phyloP scores from a whole-genome alignment of 2,888 invertebrate species.

The Trissolcus japonicus region DNA sequence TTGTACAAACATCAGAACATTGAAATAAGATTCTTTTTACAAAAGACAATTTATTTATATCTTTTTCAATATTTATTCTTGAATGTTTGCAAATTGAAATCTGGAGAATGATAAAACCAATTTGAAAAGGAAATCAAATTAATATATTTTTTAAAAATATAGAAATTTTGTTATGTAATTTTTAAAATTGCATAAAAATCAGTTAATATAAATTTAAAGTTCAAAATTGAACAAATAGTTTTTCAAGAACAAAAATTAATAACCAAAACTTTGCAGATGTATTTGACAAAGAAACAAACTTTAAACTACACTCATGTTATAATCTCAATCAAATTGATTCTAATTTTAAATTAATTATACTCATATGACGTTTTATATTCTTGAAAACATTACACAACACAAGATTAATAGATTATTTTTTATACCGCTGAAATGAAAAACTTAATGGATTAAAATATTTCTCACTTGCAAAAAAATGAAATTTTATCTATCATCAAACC shows the following conservation, averaged over 20 bases:
- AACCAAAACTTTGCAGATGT: neutral
- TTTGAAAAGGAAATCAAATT: neutral
- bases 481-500: too few species aligned
- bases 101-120: neutral
- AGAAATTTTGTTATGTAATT: neutral
- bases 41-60: too few species aligned
- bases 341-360: constrained; percentile 1
- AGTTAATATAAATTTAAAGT: neutral
- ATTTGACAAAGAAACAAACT: neutral
- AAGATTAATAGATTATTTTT: neutral
- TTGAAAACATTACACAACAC: neutral
- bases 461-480: neutral
- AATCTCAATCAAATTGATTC: constrained; percentile 1
- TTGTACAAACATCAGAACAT: constrained; percentile 5
- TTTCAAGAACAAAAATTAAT: neutral
- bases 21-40: neutral
- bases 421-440: neutral
- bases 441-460: neutral
- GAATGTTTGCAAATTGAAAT: neutral
- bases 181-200: neutral
- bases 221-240: neutral
- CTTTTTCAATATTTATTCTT: too few species aligned
- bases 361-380: neutral
- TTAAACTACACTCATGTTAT: neutral
- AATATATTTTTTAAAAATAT: neutral